Evolutionary conservation across 2,888 invertebrate species (phyloP), one percentile per base, ranked within the genome.

Genomic region (Caenorhabditis imperialis): DNA sequence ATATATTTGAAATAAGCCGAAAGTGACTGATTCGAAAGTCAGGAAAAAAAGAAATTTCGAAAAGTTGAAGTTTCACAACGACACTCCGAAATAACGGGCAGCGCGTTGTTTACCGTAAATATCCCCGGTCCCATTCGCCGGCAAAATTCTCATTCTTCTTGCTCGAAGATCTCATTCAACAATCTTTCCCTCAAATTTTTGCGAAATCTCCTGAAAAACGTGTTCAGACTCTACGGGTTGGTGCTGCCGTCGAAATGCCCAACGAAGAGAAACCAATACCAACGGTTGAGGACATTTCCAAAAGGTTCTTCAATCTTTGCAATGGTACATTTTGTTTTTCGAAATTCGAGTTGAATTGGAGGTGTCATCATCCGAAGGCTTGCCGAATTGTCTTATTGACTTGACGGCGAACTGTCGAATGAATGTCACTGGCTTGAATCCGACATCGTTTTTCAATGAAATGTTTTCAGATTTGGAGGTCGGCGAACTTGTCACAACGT

Each of bases 401-500:
- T n/a, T n/a, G n/a, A n/a, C n/a, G n/a, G n/a, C n/a, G n/a, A n/a
- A n/a, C n/a, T n/a, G n/a, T n/a, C n/a, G n/a, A n/a, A n/a, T n/a
- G n/a, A n/a, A n/a, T n/a, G n/a, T n/a, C n/a, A n/a, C n/a, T n/a
- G n/a, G n/a, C n/a, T n/a, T n/a, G n/a, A n/a, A n/a, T n/a, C n/a
- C n/a, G n/a, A n/a, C n/a, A n/a, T n/a, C n/a, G n/a, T n/a, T n/a
- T n/a, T n/a, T n/a, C n/a, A n/a, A n/a, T n/a, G n/a, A n/a, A n/a
- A n/a, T n/a, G 8, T 20, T 53, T 82, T 40, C 47, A 83, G 83
- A 47, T 16, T 45, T 83, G 22, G 30, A 27, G 22, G 18, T 71
- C 12, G 82, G 81, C 8, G 69, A 83, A 38, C 37, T 82, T 40
- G 75, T 70, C 12, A 20, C 51, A 10, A 25, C 55, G 16, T 18